These are phyloP conservation scores for Nothoprocta perdicaria DNA, from an alignment of 2,113 vertebrate genomes.

Conservation along the genomic window DNA sequence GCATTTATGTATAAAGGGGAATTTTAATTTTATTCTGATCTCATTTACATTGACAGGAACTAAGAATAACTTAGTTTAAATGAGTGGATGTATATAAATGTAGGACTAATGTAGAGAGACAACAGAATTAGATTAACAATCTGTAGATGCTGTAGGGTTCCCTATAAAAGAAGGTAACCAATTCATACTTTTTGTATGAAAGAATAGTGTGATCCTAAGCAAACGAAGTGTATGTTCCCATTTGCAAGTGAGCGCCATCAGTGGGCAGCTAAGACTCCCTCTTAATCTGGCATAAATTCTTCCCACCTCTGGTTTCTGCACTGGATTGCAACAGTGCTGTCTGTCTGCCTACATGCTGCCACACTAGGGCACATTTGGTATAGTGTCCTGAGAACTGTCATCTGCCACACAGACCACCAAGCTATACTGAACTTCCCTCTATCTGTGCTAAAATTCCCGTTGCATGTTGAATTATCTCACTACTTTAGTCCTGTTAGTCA, in stretches of 20 bases:
- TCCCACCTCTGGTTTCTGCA: background rate
- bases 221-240: background rate
- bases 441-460: background rate
- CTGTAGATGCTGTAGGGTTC: background rate
- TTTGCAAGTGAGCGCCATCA: background rate
- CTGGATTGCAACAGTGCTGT: background rate
- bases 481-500: background rate
- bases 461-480: background rate
- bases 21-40: constrained; percentile 5
- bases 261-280: background rate
- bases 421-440: background rate
- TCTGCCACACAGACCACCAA: background rate
- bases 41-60: background rate
- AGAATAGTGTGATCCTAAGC: background rate
- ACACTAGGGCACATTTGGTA: background rate
- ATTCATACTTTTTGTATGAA: background rate
- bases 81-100: background rate
- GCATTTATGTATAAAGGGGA: background rate
- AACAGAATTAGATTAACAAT: background rate
- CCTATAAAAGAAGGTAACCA: background rate
- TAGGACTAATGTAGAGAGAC: background rate
- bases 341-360: background rate
- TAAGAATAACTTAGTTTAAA: background rate
- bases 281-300: background rate
- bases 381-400: background rate